Percentiles rank a stretch among this genome's conserved stretches.
phyloP scores from a whole-genome alignment of 23 tunicate species.

The Clavelina lepadiformis region DNA sequence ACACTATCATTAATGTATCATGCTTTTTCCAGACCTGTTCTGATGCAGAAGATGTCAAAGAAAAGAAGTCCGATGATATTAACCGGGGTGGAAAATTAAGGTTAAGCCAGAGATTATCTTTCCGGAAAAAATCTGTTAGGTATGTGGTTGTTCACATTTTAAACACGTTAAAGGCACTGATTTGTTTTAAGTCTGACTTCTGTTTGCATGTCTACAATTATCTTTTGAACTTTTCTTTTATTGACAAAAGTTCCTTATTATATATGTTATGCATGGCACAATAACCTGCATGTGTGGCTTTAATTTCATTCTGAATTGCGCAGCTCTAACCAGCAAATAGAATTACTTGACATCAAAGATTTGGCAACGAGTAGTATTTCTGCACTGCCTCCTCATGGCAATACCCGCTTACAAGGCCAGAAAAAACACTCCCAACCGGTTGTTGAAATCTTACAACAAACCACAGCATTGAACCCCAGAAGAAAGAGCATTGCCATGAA shows the following conservation, averaged over 20 bases:
- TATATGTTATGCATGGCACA: too few relatives aligned
- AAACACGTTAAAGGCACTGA: too few relatives aligned
- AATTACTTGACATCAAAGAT: neutral
- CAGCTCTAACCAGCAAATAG: neutral
- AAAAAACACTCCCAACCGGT: neutral
- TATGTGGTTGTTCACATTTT: too few relatives aligned
- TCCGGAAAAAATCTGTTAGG: constrained; percentile 60
- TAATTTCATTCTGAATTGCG: too few relatives aligned
- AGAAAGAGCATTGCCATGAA: constrained; percentile 4
- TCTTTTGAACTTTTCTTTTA: too few relatives aligned
- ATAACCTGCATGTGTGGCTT: too few relatives aligned
- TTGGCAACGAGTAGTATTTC: too few relatives aligned
- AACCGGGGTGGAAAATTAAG: constrained; percentile 25
- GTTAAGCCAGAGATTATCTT: constrained; percentile 64
- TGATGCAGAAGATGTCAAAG: constrained; percentile 12
- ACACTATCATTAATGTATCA: too few relatives aligned
- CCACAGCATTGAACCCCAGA: constrained; percentile 8
- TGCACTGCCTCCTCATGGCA: neutral
- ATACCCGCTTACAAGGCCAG: neutral
- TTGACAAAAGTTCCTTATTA: too few relatives aligned
- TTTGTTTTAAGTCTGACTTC: too few relatives aligned
- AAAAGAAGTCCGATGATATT: constrained; percentile 25
- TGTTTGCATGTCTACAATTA: too few relatives aligned
- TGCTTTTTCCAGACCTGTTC: too few relatives aligned
- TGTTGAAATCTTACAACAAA: neutral